Percentiles rank a stretch among this genome's conserved stretches.
phyloP scores from a whole-genome alignment of 1,140 invertebrate genomes.

The Drosophila pruinosa region DNA sequence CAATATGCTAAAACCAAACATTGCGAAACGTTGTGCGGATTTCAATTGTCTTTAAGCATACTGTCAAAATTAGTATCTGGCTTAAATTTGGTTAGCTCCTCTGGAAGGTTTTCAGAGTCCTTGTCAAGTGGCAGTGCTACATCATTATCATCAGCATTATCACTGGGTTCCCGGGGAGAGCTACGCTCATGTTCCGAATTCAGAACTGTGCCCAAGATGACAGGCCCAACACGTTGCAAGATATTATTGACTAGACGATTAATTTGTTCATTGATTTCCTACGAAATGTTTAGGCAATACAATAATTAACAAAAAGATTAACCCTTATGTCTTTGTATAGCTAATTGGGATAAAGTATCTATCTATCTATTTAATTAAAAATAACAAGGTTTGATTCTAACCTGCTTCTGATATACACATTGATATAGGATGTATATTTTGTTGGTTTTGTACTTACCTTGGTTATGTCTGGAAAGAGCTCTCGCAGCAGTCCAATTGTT shows the following conservation, averaged over 20 bases:
- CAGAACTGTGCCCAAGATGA: conserved; percentile 66
- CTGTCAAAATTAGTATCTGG: conserved; percentile 53
- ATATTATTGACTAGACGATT: conserved; percentile 80
- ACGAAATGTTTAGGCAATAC: conserved; percentile 60
- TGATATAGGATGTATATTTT: neutral
- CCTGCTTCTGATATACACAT: neutral
- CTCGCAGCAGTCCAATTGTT: conserved; percentile 89
- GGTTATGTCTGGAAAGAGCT: conserved; percentile 89
- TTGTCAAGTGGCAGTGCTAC: conserved; percentile 16
- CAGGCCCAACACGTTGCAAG: conserved; percentile 71
- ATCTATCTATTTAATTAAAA: too few relatives aligned
- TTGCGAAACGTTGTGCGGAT: too few relatives aligned
- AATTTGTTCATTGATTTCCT: conserved; percentile 80
- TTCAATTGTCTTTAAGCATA: conserved; percentile 22
- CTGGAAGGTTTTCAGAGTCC: conserved; percentile 58
- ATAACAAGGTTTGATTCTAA: neutral
- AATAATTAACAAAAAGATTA: conserved; percentile 48
- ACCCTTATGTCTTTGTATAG: too few relatives aligned
- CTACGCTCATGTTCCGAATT: conserved; percentile 58
- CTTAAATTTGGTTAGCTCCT: conserved; percentile 58
- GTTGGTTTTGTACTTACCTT: conserved; percentile 85
- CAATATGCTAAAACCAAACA: conserved; percentile 8
- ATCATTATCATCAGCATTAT: conserved; percentile 8
- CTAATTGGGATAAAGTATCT: neutral
- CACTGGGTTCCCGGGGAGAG: conserved; percentile 6